Evolutionary conservation across 1,140 invertebrate genomes (phyloP), one percentile per base, ranked within the genome.

Genomic region (Diachasma alloeum): DNA sequence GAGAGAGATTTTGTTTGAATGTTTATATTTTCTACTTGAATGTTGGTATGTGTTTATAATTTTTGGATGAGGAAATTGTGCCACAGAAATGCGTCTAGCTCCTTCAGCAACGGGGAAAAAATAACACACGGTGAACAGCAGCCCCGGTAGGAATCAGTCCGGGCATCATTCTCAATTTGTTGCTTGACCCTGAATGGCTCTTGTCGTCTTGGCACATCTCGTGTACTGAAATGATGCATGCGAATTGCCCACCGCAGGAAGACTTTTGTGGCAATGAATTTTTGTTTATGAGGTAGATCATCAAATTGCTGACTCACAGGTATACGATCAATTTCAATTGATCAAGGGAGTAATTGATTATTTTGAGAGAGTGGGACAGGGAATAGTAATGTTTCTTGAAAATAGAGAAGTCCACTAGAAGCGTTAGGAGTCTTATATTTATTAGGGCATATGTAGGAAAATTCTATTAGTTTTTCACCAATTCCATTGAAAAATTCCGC

Each of bases 131-230:
- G 8, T 22, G 11, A 63, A 63, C 22, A 63, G 22, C 6, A 63
- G 59, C 10, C 59, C 59, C 24, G 53, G 53, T 59, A 63, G 24
- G 59, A 63, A 63, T 63, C 11, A 9, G 59, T 63, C 59, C 59
- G 59, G 59, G 59, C 59, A 63, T 63, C 59, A 63, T 63, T 63
- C 59, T 63, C 59, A 31, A 63, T 63, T 63, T 63, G 59, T 63
- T 63, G 59, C 59, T 63, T 63, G 59, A 63, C 59, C 59, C 59
- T 63, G 59, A 63, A 63, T 63, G 59, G 24, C 22, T 63, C 59
- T 63, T 63, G 59, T 63, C 59, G 19, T 26, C 59, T 63, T 63
- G 59, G 59, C 59, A 63, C 59, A 63, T 63, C 59, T 63, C 59
- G 10, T 63, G 0, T 13, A 26, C 59, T 63, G 22, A 63, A 63